Base-by-base conservation (phyloP, 2,797 vertebrate genomes). In the Florisuga fusca region DNA sequence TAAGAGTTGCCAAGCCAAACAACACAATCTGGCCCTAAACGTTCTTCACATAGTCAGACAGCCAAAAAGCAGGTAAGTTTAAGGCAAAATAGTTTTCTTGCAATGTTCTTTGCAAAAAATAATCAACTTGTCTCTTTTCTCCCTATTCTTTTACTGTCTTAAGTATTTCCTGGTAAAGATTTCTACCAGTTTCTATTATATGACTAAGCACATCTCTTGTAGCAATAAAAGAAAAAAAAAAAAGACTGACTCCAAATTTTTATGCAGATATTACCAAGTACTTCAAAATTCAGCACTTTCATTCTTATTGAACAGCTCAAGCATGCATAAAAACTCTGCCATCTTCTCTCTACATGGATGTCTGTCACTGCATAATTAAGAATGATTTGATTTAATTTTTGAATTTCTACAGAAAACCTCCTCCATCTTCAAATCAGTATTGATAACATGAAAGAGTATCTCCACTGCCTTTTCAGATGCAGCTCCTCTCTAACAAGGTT, bases 291-390 rank as follows among this genome's bases (percentile, higher is more conserved):
- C 50, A 69, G 43, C 66, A 58, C 53, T 68, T 83, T n/a, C 25
- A 38, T 75, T 92, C 46, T 54, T 73, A 53, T 1, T 62, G 61
- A 93, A 77, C 33, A 84, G 62, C 62, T 83, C 74, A 93, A 87
- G 58, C 41, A 63, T 4, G 27, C 77, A 38, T 13, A 80, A 63
- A 81, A 81, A 17, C 84, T 54, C 61, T 63, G 90, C 63, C 21
- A 6, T 12, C 67, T 76, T 69, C 78, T 58, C 75, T 89, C 80
- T 79, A 67, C 77, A 16, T 26, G 73, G 15, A 92, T 48, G 71
- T 62, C 89, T 94, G 77, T 59, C 90, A 82, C 84, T 50, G 75
- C 87, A 29, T 90, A 89, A 94, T 85, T 76, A 84, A 63, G 71
- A 94, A 89, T 16, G 33, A 68, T 57, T 93, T 9, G 2, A 84